Evolutionary conservation across 2,888 invertebrate species (phyloP).

Genomic region (Macrosoma leucophasiata): DNA sequence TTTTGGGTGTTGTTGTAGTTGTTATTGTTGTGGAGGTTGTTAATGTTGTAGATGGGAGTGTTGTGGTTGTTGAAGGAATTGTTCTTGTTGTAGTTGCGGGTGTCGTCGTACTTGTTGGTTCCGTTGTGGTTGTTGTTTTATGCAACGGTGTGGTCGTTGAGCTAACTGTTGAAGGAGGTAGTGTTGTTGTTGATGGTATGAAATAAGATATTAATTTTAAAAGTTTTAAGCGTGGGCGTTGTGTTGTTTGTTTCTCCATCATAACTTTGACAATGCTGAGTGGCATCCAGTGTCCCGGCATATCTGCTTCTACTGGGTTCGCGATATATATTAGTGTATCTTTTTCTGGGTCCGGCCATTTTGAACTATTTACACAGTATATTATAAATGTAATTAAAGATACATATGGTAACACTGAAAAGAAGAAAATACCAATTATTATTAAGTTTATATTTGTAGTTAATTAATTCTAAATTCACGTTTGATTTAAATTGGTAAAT

Average conservation of each 20-base stretch:
- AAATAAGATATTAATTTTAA: conserved; percentile 9
- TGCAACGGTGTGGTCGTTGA: conserved; percentile 1
- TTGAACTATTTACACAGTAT: conserved; percentile 7
- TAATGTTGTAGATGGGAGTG: conserved; percentile 3
- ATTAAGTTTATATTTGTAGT: too few relatives aligned
- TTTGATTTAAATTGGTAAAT: too few relatives aligned
- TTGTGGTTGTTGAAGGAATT: conserved; percentile 3
- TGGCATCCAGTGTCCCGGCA: conserved; percentile 56
- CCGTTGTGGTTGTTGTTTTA: not conserved
- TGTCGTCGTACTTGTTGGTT: conserved; percentile 8
- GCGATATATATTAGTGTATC: conserved; percentile 41
- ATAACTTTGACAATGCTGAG: conserved; percentile 43
- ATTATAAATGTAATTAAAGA: conserved; percentile 9
- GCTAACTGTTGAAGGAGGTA: conserved; percentile 6
- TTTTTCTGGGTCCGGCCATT: conserved; percentile 29
- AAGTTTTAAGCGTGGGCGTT: conserved; percentile 8
- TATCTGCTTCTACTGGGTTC: conserved; percentile 47
- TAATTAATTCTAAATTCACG: too few relatives aligned
- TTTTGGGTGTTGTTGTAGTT: conserved; percentile 5
- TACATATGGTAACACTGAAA: conserved; percentile 19
- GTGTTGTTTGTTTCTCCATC: conserved; percentile 28
- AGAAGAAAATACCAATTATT: too few relatives aligned
- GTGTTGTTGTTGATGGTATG: conserved; percentile 4
- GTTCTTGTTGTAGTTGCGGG: conserved; percentile 4
- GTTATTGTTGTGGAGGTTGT: conserved; percentile 9